phyloP scores from a whole-genome alignment of 2,888 invertebrate species.

The Drosophila melanosoma region DNA sequence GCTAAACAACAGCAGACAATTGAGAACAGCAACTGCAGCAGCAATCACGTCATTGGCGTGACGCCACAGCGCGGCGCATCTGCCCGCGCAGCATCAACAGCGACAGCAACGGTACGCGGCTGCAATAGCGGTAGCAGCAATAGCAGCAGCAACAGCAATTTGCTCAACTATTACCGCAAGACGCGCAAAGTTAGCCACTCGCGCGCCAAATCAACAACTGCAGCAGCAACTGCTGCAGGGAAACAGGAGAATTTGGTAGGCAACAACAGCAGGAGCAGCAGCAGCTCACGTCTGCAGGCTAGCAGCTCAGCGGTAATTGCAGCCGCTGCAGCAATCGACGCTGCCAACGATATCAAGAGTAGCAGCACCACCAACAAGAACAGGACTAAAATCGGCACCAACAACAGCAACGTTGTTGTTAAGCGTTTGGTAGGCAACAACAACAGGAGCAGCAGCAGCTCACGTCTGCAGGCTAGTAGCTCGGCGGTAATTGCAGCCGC shows the following conservation, averaged over 20 bases:
- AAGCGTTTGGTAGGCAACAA: slow-evolving; percentile 35
- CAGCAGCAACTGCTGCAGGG: slow-evolving; percentile 21
- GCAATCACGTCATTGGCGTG: slow-evolving; percentile 34
- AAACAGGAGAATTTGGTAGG: slow-evolving; percentile 8
- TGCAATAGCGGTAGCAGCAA: slow-evolving; percentile 1
- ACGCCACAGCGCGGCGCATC: slow-evolving; percentile 66
- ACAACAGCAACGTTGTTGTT: slow-evolving; percentile 29
- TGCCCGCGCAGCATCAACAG: slow-evolving; percentile 29
- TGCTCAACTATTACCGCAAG: slow-evolving; percentile 84
- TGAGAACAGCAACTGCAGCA: slow-evolving; percentile 22
- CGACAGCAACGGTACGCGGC: slow-evolving; percentile 13
- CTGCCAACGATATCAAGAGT: neutral
- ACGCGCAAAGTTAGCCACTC: slow-evolving; percentile 82
- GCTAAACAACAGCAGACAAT: slow-evolving; percentile 24
- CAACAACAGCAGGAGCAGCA: slow-evolving; percentile 21
- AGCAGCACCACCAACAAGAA: slow-evolving; percentile 21
- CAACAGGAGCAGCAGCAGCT: slow-evolving; percentile 25
- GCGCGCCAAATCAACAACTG: slow-evolving; percentile 48
- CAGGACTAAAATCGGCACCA: slow-evolving; percentile 25
- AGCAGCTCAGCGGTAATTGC: slow-evolving; percentile 60
- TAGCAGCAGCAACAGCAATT: slow-evolving; percentile 68
- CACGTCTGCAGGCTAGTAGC: slow-evolving; percentile 51
- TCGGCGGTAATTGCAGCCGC: slow-evolving; percentile 63
- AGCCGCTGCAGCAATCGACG: slow-evolving; percentile 62
- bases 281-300: slow-evolving; percentile 46